Conservation (phyloP, 2,113 vertebrate genomes). For the Pangasianodon gigas region DNA sequence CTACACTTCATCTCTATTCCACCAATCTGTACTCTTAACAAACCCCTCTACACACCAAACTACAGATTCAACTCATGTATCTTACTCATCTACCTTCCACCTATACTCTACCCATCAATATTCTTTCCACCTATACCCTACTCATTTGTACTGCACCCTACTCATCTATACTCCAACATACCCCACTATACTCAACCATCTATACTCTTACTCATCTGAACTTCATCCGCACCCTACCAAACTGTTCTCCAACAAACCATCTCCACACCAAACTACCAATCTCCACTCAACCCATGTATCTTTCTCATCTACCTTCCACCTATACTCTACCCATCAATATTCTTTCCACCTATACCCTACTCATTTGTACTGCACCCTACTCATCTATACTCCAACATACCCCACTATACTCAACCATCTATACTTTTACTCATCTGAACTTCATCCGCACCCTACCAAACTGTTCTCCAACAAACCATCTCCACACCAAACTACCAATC, state of each 20-base stretch:
- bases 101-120: neutral
- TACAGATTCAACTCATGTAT: neutral
- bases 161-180: neutral
- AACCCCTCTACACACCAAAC: neutral
- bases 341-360: neutral
- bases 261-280: neutral
- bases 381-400: neutral
- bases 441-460: no score
- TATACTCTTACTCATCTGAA: no score
- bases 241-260: no score
- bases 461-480: no score
- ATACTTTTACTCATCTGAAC: no score
- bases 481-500: neutral
- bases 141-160: neutral
- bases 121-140: neutral
- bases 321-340: neutral
- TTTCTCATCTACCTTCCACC: neutral
- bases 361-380: neutral
- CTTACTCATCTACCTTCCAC: neutral
- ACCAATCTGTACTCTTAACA: neutral
- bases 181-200: neutral
- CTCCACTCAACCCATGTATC: neutral
- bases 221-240: no score
- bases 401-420: neutral
- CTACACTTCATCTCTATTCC: neutral